These are phyloP conservation scores for Monochamus saltuarius DNA, from an alignment of 1,140 invertebrate genomes.

Conservation along the genomic window DNA sequence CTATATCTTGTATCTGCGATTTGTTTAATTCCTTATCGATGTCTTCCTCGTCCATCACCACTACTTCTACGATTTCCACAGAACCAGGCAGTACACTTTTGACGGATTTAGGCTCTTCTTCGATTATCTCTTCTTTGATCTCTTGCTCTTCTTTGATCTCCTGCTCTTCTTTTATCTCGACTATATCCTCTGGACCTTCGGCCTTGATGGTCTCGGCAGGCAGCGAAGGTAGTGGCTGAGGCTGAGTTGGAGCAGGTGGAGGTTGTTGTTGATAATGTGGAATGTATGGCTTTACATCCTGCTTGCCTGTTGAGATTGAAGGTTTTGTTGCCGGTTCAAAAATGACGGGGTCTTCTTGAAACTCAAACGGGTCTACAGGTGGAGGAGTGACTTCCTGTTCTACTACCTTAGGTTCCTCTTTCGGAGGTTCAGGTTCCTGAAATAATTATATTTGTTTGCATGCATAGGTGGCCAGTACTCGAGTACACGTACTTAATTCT, in stretches of 20 bases:
- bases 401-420: slow-evolving; percentile 31
- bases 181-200: neutral
- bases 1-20: slow-evolving; percentile 42
- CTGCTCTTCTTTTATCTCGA: neutral
- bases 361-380: slow-evolving; percentile 54
- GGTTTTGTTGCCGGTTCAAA: slow-evolving; percentile 37
- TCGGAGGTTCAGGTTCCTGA: neutral
- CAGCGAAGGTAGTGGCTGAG: neutral
- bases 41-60: slow-evolving; percentile 45
- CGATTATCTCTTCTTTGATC: slow-evolving; percentile 18
- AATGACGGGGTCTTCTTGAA: slow-evolving; percentile 47
- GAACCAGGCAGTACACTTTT: slow-evolving; percentile 24
- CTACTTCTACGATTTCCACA: slow-evolving; percentile 44
- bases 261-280: slow-evolving; percentile 30
- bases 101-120: slow-evolving; percentile 12
- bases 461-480: no score
- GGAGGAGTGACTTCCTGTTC: slow-evolving; percentile 34
- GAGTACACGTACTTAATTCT: no score
- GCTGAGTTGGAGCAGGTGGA: slow-evolving; percentile 4
- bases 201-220: neutral
- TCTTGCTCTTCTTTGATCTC: neutral
- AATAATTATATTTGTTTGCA: no score
- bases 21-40: slow-evolving; percentile 48
- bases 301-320: slow-evolving; percentile 21
- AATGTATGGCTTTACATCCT: slow-evolving; percentile 24